Base-by-base conservation (phyloP, 2,113 vertebrate genomes). In the Etheostoma cragini region DNA sequence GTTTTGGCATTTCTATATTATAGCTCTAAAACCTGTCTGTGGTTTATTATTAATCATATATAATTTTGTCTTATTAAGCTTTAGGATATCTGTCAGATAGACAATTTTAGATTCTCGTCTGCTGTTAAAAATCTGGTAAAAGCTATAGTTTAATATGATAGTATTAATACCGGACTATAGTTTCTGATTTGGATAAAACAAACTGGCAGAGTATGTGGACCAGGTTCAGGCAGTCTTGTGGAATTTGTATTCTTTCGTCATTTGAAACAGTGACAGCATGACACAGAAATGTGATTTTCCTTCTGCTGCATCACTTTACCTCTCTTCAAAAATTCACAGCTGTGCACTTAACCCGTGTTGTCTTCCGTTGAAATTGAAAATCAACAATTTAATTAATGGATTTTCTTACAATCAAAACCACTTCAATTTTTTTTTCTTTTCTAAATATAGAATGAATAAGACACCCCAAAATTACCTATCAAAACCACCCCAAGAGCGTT, bases 241-340 rank as follows among this genome's bases (percentile, higher is more conserved):
- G 21, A 76, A 47, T 8, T 35, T 3, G 24, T 5, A 26, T 46
- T 8, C 38, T 54, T 22, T 58, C 5, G n/a, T 53, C 4, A 49
- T 53, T 61, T 38, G 3, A 80, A 54, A 42, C 30, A 57, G 38
- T 47, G 17, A 72, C 12, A 47, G 11, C 26, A 42, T 50, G 21
- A 58, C 15, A 42, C n/a, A 54, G 8, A 38, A 15, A 10, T 38
- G 5, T 4, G 45, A 60, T 47, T 60, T 7, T 67, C 0, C 16
- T 49, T 73, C 61, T 77, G 74, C 21, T 38, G 7, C 8, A 21
- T 66, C 45, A 42, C 22, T 33, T 61, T 30, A 26, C 30, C 30
- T 46, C 63, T 22, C 19, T 46, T 52, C 66, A 3, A 22, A 65
- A 6, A 52, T 54, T 52, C 47, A 64, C 71, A 75, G 68, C 60